Base-by-base conservation (phyloP, 2,113 vertebrate genomes). In the Tonatia bakeri region DNA sequence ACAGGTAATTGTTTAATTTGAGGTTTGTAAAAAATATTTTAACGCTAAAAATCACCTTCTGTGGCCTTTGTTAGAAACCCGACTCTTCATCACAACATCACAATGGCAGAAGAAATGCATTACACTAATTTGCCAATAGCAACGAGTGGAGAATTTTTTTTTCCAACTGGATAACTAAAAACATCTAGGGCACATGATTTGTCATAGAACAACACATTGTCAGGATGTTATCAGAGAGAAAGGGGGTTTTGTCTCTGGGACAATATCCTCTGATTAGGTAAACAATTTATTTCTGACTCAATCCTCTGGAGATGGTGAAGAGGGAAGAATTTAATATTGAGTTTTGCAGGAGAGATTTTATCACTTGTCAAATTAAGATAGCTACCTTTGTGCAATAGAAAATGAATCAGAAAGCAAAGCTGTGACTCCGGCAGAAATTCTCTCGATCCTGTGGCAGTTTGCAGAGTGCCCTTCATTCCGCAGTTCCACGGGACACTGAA, bases 291-390 rank as follows among this genome's bases (percentile, higher is more conserved):
- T 94, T 97, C 93, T 96, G 86, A 91, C 77, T 95, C 7, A 0
- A 84, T 77, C 73, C 94, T 95, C 96, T 50, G 0, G 33, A 96
- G 92, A 96, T 59, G 61, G 81, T 85, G 82, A 94, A 95, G 69
- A 91, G 72, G 82, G 72, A 94, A 96, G 56, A 95, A 92, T 80
- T 96, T 97, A 96, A 97, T 96, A 95, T 76, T 96, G 91, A 96
- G 92, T 94, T 97, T 96, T 95, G 59, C 45, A 47, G 94, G 83
- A 93, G 84, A 96, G 92, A 96, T 97, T 92, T 95, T 95, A 96
- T 96, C 97, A 97, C 95, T 90, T 97, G 95, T 97, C 96, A 98
- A 95, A 97, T 98, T 97, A 97, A 97, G 84, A 96, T 88, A 90
- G 19, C 73, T 70, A 56, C 81, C 54, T 96, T 84, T 94, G 67